A percentile compares a stretch with the other conserved stretches of the same genome.
Evolutionary conservation across 1,140 invertebrate species (phyloP).

Genomic region (Nasonia vitripennis): DNA sequence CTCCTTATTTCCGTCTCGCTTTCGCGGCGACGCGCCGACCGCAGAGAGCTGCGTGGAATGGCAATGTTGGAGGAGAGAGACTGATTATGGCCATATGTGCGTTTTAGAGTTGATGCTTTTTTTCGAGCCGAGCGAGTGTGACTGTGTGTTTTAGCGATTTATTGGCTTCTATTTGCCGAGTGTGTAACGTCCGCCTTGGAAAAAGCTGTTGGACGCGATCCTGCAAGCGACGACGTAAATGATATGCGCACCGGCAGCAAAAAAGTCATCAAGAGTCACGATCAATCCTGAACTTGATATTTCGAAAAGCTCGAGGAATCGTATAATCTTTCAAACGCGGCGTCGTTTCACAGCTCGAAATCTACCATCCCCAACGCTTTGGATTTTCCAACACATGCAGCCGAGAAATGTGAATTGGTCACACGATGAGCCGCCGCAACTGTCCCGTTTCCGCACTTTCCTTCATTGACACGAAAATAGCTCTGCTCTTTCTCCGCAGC

Average conservation of each 20-base stretch:
- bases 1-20: constrained; percentile 12
- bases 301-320: not conserved
- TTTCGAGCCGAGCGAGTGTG: not conserved
- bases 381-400: not conserved
- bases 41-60: not conserved
- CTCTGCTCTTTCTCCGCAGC: not conserved
- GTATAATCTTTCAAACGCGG: not conserved
- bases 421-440: constrained; percentile 11
- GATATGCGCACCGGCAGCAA: not conserved
- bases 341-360: not conserved
- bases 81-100: not conserved
- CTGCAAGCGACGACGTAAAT: not conserved
- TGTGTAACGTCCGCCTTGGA: too few species aligned
- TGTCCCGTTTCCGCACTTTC: constrained; percentile 25
- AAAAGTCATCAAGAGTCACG: not conserved
- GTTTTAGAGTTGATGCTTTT: not conserved
- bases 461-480: not conserved
- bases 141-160: not conserved
- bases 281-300: not conserved
- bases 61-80: not conserved
- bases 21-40: not conserved
- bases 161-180: too few species aligned
- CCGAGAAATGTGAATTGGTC: constrained; percentile 27
- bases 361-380: not conserved
- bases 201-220: not conserved